Evolutionary conservation across 2,113 vertebrate genomes (phyloP), one percentile per base, ranked within the genome.

Genomic region (Melanerpes formicivorus): DNA sequence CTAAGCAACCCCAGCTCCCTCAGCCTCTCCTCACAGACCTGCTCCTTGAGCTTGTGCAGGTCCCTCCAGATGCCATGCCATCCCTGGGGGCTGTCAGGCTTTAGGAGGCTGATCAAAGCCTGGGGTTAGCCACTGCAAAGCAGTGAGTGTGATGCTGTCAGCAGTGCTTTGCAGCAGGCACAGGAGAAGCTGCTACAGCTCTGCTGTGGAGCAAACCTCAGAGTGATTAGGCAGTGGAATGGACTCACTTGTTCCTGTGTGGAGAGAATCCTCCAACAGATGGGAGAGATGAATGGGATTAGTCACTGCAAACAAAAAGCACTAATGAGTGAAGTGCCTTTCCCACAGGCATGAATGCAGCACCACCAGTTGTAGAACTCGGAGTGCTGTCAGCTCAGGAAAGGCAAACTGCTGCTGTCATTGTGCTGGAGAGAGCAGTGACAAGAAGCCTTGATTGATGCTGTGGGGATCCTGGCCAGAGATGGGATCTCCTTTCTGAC

Each of bases 221-320:
- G 12, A 2, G 21, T 52, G 26, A 6, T 9, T 14, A 54, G 29
- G 5, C 58, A 50, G 23, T 8, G 55, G 14, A 11, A 26, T 14
- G 52, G 12, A 27, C 40, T 69, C 18, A 0, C 37, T 79, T 2
- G 3, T 66, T 34, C 26, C n/a, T 17, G 11, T 15, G 18, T 15
- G 16, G 0, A 5, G 58, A 94, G 80, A 85, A 69, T 48, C 65
- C 83, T 90, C 44, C 58, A 11, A 69, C 92, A 94, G 93, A 93
- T 96, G 92, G 92, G 88, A 3, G 26, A 6, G 73, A 86, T 93
- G 92, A 93, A 95, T 94, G 86, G 90, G 63, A 90, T 94, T 60
- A 91, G 83, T 96, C 92, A 94, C 42, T n/a, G 14, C 1, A 48
- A 65, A 94, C 88, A 94, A 95, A 94, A 80, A 88, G 82, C 88